Percentiles rank a stretch among this genome's conserved stretches.
Evolutionary conservation across 2,888 invertebrate genomes (phyloP).

Genomic region (Hydrotaea diabolus): DNA sequence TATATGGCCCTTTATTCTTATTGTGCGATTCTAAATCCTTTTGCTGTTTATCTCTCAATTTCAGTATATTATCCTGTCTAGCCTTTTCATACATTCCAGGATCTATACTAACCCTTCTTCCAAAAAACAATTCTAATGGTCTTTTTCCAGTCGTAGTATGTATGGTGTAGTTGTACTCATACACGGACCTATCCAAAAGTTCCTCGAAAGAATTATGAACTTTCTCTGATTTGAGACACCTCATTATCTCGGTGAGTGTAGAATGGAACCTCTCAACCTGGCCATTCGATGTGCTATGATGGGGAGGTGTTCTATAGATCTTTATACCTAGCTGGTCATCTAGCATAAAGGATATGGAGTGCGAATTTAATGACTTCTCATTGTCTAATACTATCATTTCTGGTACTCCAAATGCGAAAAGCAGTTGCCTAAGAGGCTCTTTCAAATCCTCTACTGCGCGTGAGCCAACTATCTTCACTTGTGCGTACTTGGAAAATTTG

Average conservation of each 20-base stretch:
- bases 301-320: constrained; percentile 37
- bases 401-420: constrained; percentile 47
- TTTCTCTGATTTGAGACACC: constrained; percentile 43
- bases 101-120: constrained; percentile 32
- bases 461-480: constrained; percentile 37
- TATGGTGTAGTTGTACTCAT: constrained; percentile 57
- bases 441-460: constrained; percentile 44
- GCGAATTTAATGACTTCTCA: constrained; percentile 44
- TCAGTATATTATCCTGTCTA: constrained; percentile 26
- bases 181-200: constrained; percentile 48
- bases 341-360: constrained; percentile 39
- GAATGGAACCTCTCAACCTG: constrained; percentile 51
- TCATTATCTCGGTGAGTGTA: constrained; percentile 45
- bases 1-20: constrained; percentile 46
- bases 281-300: constrained; percentile 36
- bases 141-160: constrained; percentile 53
- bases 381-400: constrained; percentile 43
- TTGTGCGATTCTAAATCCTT: constrained; percentile 54
- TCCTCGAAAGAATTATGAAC: constrained; percentile 37
- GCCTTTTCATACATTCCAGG: constrained; percentile 23
- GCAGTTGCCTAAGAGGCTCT: constrained; percentile 42
- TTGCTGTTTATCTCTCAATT: neutral
- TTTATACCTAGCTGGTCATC: constrained; percentile 50
- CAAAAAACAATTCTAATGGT: constrained; percentile 53
- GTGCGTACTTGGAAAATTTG: constrained; percentile 41